Evolutionary conservation across 2,113 vertebrate species (phyloP), one percentile per base, ranked within the genome.

Genomic region (Colius striatus): DNA sequence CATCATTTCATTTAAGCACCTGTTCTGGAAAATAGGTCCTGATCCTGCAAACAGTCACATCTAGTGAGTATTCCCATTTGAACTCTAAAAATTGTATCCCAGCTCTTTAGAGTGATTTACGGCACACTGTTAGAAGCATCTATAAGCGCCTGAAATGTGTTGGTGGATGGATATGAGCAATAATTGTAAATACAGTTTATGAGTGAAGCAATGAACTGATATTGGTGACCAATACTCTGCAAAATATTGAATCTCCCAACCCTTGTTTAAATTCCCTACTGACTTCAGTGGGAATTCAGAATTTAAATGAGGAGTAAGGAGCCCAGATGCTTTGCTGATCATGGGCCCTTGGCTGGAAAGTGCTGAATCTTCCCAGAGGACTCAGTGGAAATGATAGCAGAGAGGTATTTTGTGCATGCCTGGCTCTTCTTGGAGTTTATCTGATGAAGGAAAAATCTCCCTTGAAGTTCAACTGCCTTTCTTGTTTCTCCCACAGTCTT

Each of bases 11-110:
- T 92, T 94, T 96, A 96, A 94, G 82, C 96, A 96, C 95, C 94
- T 96, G 94, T 84, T 96, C 95, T 97, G 96, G 87, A 95, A 97
- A 96, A 90, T 61, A 84, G 93, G 94, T 94, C 88, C 92, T 84
- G 94, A 90, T 96, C 85, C 93, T 92, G 34, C 85, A 87, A 94
- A 84, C 61, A 93, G 72, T 78, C 90, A 92, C 70, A 84, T 93
- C 65, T 71, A 90, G 61, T 54, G 79, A 90, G 57, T 95, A 96
- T 96, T 97, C 96, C 96, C 93, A 96, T 90, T 94, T 92, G 94
- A 96, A 90, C 93, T 89, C 70, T 96, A 96, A 96, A 97, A 95
- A 55, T 66, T 84, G 68, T 75, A 94, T 89, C 70, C 91, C 81
- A 95, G 90, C 78, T 93, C 76, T 93, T 96, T 67, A 90, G 61